Percentiles rank a stretch among this genome's conserved stretches.
Evolutionary conservation across 2,888 invertebrate genomes (phyloP).

Genomic region (Clunio marinus): DNA sequence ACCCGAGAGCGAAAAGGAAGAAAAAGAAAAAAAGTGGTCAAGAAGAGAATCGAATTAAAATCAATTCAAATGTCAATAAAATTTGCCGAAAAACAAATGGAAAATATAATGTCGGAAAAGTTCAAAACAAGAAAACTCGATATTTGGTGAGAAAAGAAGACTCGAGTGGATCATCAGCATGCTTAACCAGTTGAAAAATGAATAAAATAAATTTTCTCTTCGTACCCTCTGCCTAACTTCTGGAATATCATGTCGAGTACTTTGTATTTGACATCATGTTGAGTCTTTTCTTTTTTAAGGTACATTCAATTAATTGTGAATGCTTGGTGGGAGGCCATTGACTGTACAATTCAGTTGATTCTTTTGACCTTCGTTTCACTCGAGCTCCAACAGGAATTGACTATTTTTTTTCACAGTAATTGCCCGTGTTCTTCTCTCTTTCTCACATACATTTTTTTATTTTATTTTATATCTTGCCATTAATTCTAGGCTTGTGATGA

Average conservation of each 20-base stretch:
- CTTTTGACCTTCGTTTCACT: slow-evolving; percentile 14
- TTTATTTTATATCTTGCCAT: not conserved
- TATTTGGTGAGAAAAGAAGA: too few relatives aligned
- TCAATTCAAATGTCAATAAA: slow-evolving; percentile 34
- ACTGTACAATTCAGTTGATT: not conserved
- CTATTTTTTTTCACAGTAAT: slow-evolving; percentile 8
- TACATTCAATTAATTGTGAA: not conserved
- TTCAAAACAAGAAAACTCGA: too few relatives aligned
- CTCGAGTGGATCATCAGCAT: too few relatives aligned
- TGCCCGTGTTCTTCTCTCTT: not conserved
- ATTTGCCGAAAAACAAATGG: slow-evolving; percentile 3
- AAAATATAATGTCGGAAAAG: too few relatives aligned
- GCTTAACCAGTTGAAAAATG: too few relatives aligned
- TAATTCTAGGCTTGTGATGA: not conserved
- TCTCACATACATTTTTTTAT: not conserved
- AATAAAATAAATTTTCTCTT: too few relatives aligned
- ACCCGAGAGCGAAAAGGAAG: not conserved
- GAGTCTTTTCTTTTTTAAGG: too few relatives aligned
- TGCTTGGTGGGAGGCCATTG: not conserved
- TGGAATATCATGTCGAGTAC: too few relatives aligned
- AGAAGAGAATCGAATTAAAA: not conserved
- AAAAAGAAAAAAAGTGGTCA: not conserved
- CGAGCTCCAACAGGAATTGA: slow-evolving; percentile 3
- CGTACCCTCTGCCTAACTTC: too few relatives aligned
- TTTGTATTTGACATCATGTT: too few relatives aligned